Evolutionary conservation across 2,113 vertebrate genomes (phyloP).

Genomic region (Cyphomyrus discorhynchus): DNA sequence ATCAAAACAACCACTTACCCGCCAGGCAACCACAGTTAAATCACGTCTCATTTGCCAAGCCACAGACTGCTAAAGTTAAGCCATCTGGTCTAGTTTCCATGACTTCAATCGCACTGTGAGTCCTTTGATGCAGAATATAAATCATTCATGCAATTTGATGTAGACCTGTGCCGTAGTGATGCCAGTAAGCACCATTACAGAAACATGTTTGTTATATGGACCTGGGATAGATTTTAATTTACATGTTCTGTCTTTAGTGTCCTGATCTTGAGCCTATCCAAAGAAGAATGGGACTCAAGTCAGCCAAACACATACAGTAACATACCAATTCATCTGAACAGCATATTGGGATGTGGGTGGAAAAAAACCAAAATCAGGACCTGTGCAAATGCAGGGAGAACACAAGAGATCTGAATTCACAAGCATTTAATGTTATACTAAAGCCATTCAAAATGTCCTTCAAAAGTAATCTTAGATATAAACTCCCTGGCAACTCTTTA

Average conservation of each 20-base stretch:
- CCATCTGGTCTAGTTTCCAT: constrained; percentile 45
- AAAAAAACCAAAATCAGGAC: neutral
- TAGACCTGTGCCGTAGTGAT: constrained; percentile 21
- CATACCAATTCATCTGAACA: neutral
- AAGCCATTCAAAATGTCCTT: neutral
- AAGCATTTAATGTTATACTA: neutral
- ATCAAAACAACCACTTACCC: constrained; percentile 27
- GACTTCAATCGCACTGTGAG: constrained; percentile 9
- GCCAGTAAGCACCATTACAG: neutral
- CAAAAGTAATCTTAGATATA: neutral
- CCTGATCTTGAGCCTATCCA: neutral
- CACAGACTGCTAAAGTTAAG: constrained; percentile 27
- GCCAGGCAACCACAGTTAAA: constrained; percentile 34
- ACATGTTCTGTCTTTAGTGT: neutral
- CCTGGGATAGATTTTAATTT: neutral
- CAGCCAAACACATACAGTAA: neutral
- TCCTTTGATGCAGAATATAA: constrained; percentile 46
- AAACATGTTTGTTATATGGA: neutral
- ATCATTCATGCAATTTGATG: constrained; percentile 30
- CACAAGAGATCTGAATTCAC: neutral
- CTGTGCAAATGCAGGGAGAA: neutral
- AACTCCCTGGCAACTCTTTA: neutral
- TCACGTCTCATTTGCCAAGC: constrained; percentile 12
- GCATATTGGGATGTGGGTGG: neutral
- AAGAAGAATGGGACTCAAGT: neutral